Base-by-base conservation (phyloP, 30 jellyfish, hydroid and myxozoan genomes). In the Hydra vulgaris region DNA sequence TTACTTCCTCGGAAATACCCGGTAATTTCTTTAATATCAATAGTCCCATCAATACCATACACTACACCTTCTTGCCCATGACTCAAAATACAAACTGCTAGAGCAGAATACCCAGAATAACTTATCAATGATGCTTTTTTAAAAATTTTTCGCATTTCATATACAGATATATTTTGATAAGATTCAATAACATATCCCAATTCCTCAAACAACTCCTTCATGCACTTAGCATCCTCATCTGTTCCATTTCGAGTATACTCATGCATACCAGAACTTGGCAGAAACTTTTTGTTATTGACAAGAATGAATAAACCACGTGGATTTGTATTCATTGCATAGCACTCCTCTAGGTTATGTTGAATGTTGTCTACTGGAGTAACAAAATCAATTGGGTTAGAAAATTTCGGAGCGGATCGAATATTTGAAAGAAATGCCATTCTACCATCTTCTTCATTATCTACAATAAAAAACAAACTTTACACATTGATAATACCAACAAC, bases 31-130 rank as follows among this genome's bases (percentile, higher is more conserved):
- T 94, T 82, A 78, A 92, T 87, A 18, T 87, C 95, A 26, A 92
- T 89, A 17, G 95, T 87, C 20, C 98, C 98, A 80, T 92, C 98
- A 0, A 92, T 92, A 15, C 96, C 98, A 77, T 92, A 92, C 21
- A 92, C 54, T 53, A 92, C 94, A n/a, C 98, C 98, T 71, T 92
- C 98, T 80, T 87, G 95, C 21, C 98, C 98, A 84, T 92, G 98
- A 53, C 96, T 92, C 21, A 92, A 83, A 8, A 92, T 80, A 3
- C 96, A 90, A 79, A 94, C 82, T 0, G 88, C 81, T 22, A 92
- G 82, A 61, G 95, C 80, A 22, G 82, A 79, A 25, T 27, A 54
- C 15, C 76, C 27, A 71, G 89, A 68, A 78, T 69, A 92, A 76
- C 86, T 92, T 83, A 72, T 25, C 24, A 21, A 22, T 0, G 98